A percentile compares a stretch with the other conserved stretches of the same genome.
Conservation (phyloP, 2,797 vertebrate genomes). For the Mycteria americana region DNA sequence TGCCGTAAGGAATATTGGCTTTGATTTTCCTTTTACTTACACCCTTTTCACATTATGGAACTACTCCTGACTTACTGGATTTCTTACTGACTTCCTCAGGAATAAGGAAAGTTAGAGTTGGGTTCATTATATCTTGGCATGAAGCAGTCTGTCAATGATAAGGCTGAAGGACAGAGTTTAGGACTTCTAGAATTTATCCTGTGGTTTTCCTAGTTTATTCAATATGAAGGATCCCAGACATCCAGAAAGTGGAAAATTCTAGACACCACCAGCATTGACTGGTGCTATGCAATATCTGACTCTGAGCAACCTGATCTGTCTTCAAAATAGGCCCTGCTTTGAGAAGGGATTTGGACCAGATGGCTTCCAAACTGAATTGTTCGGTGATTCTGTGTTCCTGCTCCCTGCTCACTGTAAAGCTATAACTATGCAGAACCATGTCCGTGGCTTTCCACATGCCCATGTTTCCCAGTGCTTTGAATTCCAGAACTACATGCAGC, state of each 20-base stretch:
- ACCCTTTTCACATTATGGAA: not conserved
- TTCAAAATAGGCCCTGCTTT: not conserved
- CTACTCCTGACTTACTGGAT: not conserved
- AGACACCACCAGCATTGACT: not conserved
- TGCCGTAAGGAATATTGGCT: not conserved
- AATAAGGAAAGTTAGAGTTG: not conserved
- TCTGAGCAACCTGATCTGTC: not conserved
- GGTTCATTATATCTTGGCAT: not conserved
- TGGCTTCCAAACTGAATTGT: not conserved
- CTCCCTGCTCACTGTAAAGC: not conserved
- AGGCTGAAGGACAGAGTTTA: not conserved
- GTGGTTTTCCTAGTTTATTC: not conserved
- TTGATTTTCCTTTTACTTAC: not conserved
- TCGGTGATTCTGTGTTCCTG: not conserved
- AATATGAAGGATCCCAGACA: not conserved
- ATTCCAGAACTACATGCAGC: not conserved
- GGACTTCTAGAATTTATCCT: not conserved
- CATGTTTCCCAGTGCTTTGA: not conserved
- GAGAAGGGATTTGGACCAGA: not conserved
- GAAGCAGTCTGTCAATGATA: not conserved
- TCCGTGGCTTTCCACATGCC: not conserved
- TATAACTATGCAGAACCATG: not conserved
- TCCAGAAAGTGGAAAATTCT: not conserved
- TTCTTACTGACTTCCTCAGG: not conserved
- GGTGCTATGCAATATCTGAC: not conserved